phyloP scores from a whole-genome alignment of 2,113 vertebrate species.

The Oryzias woworae region DNA sequence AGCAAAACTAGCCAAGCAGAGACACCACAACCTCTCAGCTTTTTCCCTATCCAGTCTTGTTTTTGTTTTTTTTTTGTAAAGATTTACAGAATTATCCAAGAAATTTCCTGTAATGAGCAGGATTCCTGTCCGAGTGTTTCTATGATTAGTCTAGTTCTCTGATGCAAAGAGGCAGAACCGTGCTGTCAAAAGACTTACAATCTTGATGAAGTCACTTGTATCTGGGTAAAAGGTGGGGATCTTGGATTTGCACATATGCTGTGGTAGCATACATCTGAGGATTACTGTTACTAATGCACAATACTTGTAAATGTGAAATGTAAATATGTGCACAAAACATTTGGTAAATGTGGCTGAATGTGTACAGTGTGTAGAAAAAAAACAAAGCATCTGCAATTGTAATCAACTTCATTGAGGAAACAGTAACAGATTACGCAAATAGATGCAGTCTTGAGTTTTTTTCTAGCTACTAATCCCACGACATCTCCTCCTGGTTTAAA shows the following conservation, averaged over 20 bases:
- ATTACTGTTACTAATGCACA: conserved; percentile 52
- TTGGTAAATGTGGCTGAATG: conserved; percentile 8
- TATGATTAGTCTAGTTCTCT: neutral
- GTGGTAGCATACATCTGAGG: conserved; percentile 39
- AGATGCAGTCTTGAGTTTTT: too few relatives aligned
- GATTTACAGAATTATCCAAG: conserved; percentile 14
- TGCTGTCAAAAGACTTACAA: neutral
- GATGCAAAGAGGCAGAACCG: conserved; percentile 4
- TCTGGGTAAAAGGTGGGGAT: conserved; percentile 5
- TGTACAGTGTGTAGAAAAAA: conserved; percentile 40
- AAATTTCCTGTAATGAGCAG: conserved; percentile 9
- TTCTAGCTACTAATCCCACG: too few relatives aligned
- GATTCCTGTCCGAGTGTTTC: conserved; percentile 8
- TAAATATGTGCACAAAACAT: conserved; percentile 45
- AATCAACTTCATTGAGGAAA: too few relatives aligned
- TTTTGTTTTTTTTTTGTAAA: conserved; percentile 23
- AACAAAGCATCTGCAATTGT: neutral
- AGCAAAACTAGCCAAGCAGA: conserved; percentile 70
- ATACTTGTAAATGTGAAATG: conserved; percentile 58
- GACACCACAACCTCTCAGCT: conserved; percentile 1
- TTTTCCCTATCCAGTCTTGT: conserved; percentile 12
- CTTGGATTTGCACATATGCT: conserved; percentile 1
- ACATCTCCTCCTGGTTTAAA: too few relatives aligned
- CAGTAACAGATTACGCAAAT: too few relatives aligned
- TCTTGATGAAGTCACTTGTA: conserved; percentile 41